Evolutionary conservation across 2,797 vertebrate species (phyloP), one percentile per base, ranked within the genome.

Genomic region (Heterohyrax brucei): DNA sequence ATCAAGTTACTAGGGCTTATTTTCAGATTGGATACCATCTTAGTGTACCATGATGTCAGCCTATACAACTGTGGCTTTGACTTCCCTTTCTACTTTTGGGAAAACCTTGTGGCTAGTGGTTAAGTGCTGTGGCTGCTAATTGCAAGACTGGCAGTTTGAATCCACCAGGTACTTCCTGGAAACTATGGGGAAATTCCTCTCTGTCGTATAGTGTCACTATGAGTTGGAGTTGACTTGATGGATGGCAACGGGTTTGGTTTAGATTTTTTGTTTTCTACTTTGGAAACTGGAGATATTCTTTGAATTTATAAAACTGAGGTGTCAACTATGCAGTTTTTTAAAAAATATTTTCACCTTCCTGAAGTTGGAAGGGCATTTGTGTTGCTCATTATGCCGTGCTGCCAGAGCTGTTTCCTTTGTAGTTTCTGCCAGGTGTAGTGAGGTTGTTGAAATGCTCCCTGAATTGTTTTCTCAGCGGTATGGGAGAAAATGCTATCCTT

Each of bases 381-480:
- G 13, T 28, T 46, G 61, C 80, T 94, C 50, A 73, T 76, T 92
- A 77, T 26, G 44, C 10, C 53, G 16, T 89, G 26, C 72, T 83
- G 53, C 61, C 73, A 76, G 62, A 83, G 46, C 48, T 89, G 30
- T 14, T 4, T n/a, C 26, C 44, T 28, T 90, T 90, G n/a, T 24
- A 44, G 94, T 73, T 90, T 90, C 89, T 85, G 18, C 78, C 64
- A 64, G 18, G 59, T 83, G 53, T 87, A 94, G 50, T 73, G 72
- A 91, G 26, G 28, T 72, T 95, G 9, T 64, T 94, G 59, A 89
- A 95, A 93, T 83, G 28, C 46, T 89, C 19, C 28, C 64, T 26
- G 92, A 87, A 79, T 88, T 33, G 89, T 48, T 93, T 96, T 50
- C 70, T 96, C 77, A 93, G 19, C 75, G 39, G 87, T 94, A 78